A percentile compares a stretch with the other conserved stretches of the same genome.
Evolutionary conservation across 2,888 invertebrate species (phyloP).

Genomic region (Nemotelus pantherinus): DNA sequence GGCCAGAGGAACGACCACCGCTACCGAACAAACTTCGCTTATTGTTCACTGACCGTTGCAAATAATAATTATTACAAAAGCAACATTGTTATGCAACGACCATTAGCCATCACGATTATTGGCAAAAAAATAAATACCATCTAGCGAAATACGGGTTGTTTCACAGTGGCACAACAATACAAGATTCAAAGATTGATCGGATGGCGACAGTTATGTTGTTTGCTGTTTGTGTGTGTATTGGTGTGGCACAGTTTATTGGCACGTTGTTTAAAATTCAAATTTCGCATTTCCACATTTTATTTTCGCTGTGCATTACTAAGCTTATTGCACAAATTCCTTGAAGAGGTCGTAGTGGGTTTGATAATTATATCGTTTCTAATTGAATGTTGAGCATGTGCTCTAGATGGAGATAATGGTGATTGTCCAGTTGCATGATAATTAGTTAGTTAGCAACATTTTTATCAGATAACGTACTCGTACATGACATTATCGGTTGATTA

Average conservation of each 20-base stretch:
- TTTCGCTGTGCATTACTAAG: too few relatives aligned
- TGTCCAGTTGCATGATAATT: too few relatives aligned
- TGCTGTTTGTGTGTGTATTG: too few relatives aligned
- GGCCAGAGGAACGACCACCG: background rate
- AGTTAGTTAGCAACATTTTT: too few relatives aligned
- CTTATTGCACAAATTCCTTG: too few relatives aligned
- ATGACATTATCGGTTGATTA: too few relatives aligned
- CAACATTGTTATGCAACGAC: background rate
- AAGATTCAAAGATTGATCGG: background rate
- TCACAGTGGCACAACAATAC: background rate
- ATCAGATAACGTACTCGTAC: too few relatives aligned
- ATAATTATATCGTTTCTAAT: too few relatives aligned
- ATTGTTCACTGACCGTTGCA: background rate
- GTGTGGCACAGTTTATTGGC: background rate
- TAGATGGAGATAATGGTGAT: too few relatives aligned
- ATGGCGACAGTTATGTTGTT: conserved; percentile 4
- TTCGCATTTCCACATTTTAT: background rate
- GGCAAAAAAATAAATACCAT: background rate
- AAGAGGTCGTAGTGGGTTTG: too few relatives aligned
- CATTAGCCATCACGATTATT: background rate
- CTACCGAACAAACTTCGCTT: too few relatives aligned
- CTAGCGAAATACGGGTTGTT: background rate
- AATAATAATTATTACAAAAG: background rate
- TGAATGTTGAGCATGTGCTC: too few relatives aligned
- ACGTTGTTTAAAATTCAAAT: conserved; percentile 8